A percentile compares a stretch with the other conserved stretches of the same genome.
Evolutionary conservation across 2,113 vertebrate species (phyloP).

Genomic region (Morone saxatilis): DNA sequence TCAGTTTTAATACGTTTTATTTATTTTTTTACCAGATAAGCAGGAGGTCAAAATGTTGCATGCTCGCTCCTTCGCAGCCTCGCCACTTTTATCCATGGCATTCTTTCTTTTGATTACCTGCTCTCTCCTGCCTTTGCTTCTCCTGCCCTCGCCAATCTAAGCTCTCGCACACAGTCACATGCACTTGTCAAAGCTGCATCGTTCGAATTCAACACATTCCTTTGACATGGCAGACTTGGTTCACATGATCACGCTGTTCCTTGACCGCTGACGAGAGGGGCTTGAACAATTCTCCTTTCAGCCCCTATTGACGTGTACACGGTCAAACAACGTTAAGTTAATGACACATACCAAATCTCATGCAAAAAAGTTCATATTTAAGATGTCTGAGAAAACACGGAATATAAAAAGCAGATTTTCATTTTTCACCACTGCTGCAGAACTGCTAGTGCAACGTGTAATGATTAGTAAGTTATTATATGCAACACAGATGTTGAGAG

Average conservation of each 20-base stretch:
- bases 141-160: conserved; percentile 48
- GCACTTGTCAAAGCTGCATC: conserved; percentile 83
- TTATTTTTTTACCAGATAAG: conserved; percentile 27
- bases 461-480: background rate
- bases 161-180: conserved; percentile 79
- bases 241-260: conserved; percentile 79
- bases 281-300: conserved; percentile 75
- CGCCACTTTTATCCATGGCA: conserved; percentile 27
- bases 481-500: conserved; percentile 1
- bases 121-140: conserved; percentile 38
- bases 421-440: background rate
- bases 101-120: conserved; percentile 43
- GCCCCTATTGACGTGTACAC: conserved; percentile 19
- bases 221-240: conserved; percentile 77
- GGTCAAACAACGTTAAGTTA: background rate
- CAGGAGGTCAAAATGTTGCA: conserved; percentile 34
- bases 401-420: background rate
- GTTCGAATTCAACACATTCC: conserved; percentile 88
- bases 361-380: background rate
- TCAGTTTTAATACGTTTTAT: conserved; percentile 9
- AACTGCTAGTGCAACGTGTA: background rate
- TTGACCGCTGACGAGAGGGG: conserved; percentile 65
- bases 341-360: background rate
- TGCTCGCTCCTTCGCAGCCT: conserved; percentile 33
- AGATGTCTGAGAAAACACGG: background rate